Percentiles rank a stretch among this genome's conserved stretches.
These are phyloP conservation scores for Cuniculus paca DNA, from an alignment of 2,797 vertebrate genomes.

Conservation along the genomic window DNA sequence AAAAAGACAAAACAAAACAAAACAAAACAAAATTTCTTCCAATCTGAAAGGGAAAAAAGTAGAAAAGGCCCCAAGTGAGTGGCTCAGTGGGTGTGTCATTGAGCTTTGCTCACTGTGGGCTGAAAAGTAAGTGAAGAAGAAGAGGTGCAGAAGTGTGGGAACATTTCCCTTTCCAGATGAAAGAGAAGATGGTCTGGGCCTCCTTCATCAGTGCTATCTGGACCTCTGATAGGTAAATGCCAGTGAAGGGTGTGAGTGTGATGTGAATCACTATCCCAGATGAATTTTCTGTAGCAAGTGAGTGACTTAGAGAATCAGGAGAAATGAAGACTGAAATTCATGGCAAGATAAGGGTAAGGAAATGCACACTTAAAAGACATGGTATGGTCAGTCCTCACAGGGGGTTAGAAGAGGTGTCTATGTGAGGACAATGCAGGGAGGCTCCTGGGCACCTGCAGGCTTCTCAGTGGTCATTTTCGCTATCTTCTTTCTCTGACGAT, in stretches of 20 bases:
- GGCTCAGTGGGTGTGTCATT: neutral
- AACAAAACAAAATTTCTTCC: neutral
- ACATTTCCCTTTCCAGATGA: neutral
- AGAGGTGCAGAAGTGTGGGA: neutral
- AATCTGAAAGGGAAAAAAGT: neutral
- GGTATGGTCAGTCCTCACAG: accelerated
- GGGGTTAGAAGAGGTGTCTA: neutral
- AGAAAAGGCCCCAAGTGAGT: neutral
- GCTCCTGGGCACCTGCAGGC: accelerated
- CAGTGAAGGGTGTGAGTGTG: accelerated
- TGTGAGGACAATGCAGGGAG: accelerated
- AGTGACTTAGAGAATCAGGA: neutral
- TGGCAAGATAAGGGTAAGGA: neutral
- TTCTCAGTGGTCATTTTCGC: neutral
- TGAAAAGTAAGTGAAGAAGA: neutral
- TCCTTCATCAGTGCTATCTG: neutral
- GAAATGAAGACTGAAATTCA: neutral
- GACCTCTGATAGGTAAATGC: neutral
- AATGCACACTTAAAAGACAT: neutral
- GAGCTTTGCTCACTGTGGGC: accelerated
- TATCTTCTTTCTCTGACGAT: neutral
- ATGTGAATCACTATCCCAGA: neutral
- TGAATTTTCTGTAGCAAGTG: neutral
- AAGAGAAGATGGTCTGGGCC: neutral
- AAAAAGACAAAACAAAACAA: neutral